Conservation (phyloP, 1,140 invertebrate species). For the Atta texana region DNA sequence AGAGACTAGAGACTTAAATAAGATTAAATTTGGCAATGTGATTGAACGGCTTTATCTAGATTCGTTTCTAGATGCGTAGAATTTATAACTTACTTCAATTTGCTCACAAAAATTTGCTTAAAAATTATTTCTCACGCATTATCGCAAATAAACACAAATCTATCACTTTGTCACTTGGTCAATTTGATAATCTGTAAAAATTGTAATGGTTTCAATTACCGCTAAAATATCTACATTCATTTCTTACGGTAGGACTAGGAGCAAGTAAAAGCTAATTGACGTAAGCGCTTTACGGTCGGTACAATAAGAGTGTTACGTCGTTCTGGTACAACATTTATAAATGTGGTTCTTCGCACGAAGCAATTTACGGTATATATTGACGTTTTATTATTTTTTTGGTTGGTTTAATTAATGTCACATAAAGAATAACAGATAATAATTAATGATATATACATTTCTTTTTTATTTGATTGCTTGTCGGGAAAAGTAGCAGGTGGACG, state of each 20-base stretch:
- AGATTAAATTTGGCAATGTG: background rate
- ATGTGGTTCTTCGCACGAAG: background rate
- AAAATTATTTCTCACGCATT: background rate
- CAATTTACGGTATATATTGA: background rate
- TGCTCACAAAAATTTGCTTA: background rate
- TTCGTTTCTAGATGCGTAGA: background rate
- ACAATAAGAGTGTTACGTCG: background rate
- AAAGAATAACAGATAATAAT: background rate
- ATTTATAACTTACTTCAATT: background rate
- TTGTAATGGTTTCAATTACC: background rate
- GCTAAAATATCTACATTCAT: background rate
- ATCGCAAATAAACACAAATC: background rate
- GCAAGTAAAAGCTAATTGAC: constrained; percentile 44
- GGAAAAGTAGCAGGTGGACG: background rate
- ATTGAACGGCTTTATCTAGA: background rate
- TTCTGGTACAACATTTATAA: background rate
- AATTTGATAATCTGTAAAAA: background rate
- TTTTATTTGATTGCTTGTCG: background rate
- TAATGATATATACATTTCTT: background rate
- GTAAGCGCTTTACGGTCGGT: background rate
- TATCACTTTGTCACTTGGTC: too few relatives aligned
- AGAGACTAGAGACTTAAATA: background rate
- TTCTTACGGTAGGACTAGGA: background rate
- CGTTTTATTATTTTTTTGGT: background rate
- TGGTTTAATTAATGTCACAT: background rate